phyloP scores from a whole-genome alignment of 1,140 invertebrate genomes.

The Andrena cerasifolii region DNA sequence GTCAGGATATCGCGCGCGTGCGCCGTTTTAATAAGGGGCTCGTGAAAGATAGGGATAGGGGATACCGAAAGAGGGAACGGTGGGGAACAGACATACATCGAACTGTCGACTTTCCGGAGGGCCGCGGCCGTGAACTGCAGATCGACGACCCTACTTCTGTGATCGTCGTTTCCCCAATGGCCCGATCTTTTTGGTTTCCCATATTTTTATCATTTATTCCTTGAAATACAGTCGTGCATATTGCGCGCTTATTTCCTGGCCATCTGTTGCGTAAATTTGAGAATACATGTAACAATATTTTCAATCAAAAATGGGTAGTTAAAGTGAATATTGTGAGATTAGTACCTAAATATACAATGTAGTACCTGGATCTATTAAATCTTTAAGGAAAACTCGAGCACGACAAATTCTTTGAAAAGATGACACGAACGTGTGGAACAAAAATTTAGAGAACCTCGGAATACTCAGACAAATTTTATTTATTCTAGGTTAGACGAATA shows the following conservation, averaged over 20 bases:
- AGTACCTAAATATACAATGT: no score
- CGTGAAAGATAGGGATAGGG: conserved; percentile 37
- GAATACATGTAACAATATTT: background rate
- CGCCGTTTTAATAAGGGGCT: conserved; percentile 24
- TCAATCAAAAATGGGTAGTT: background rate
- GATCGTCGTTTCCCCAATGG: conserved; percentile 33
- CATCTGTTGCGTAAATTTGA: no score
- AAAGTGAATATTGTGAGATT: background rate
- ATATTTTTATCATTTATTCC: background rate
- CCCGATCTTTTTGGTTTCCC: no score
- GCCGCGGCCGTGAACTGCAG: conserved; percentile 59
- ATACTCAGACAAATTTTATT: no score
- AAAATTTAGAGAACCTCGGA: no score
- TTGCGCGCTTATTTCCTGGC: no score
- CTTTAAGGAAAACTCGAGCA: no score
- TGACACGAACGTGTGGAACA: no score
- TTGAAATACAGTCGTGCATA: no score
- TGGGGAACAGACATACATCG: conserved; percentile 44
- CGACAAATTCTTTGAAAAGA: no score
- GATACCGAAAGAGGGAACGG: conserved; percentile 25
- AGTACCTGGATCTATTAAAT: no score
- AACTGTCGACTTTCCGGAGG: conserved; percentile 50
- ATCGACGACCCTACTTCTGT: conserved; percentile 24
- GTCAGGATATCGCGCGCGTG: conserved; percentile 42
- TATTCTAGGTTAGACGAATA: no score